Percentiles rank a stretch among this genome's conserved stretches.
phyloP scores from a whole-genome alignment of 1,140 invertebrate genomes.

The Tetranychus urticae region DNA sequence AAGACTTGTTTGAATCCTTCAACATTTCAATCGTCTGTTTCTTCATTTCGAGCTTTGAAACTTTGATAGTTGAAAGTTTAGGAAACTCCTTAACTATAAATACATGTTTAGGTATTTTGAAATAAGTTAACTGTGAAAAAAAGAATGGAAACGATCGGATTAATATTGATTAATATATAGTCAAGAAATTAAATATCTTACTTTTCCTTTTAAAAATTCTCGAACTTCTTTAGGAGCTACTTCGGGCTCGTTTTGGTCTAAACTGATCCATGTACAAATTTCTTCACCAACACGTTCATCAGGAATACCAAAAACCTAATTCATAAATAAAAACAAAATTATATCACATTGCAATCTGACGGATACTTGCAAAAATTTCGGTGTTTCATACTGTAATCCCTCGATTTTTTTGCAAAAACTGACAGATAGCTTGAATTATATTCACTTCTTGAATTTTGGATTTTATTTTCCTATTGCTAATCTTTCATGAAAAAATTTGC shows the following conservation, averaged over 20 bases:
- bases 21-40: neutral
- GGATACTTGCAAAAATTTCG: too few species aligned
- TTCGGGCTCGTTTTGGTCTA: slow-evolving; percentile 19
- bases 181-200: neutral
- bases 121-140: slow-evolving; percentile 36
- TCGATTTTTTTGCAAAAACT: too few species aligned
- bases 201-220: slow-evolving; percentile 10
- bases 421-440: too few species aligned
- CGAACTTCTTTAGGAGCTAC: slow-evolving; percentile 5
- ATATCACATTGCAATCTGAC: too few species aligned
- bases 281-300: slow-evolving; percentile 28
- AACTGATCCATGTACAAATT: slow-evolving; percentile 27
- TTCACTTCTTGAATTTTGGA: too few species aligned
- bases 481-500: too few species aligned
- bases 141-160: neutral
- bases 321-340: neutral
- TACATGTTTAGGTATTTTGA: slow-evolving; percentile 55
- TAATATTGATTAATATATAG: neutral
- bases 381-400: too few species aligned
- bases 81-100: slow-evolving; percentile 44
- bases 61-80: slow-evolving; percentile 47
- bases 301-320: slow-evolving; percentile 26
- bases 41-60: slow-evolving; percentile 9
- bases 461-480: too few species aligned
- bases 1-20: too few species aligned